Evolutionary conservation across 2,888 invertebrate species (phyloP), one percentile per base, ranked within the genome.

Genomic region (Choristoneura rosaceana): DNA sequence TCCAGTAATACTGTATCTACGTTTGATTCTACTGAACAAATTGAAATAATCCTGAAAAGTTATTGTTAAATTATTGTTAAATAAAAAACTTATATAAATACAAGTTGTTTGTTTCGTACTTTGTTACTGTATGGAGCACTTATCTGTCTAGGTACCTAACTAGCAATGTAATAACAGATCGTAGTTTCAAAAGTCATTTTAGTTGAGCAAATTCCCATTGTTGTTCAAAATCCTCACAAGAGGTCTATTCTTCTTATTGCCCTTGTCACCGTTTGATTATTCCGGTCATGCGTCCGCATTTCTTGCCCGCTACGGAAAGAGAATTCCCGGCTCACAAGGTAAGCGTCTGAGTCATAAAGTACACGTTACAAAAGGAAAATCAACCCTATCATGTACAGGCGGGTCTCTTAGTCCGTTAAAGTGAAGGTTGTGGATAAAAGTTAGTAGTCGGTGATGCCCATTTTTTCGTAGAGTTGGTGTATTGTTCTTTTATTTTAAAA

Each of bases 321-420:
- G 55, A 67, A 71, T 58, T 55, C 47, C 67, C 71, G 62, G 58
- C 58, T n/a, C 66, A 47, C 62, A 25, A 67, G 55, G 63, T 59
- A 66, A 60, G 43, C 41, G 50, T 33, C 65, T 25, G 55, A 45
- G 71, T 60, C 68, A 64, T 69, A 73, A 73, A 71, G 52, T 68
- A 58, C 62, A 67, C 68, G 66, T 17, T 58, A 71, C 67, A 66
- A 66, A 38, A 33, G 65, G 33, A 55, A 43, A 61, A 61, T 45
- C 7, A 58, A 41, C 62, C 68, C 68, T 59, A 59, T 63, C 71
- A 33, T 41, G 38, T n/a, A 15, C 59, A 58, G 33, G 17, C 55
- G 47, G 62, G 43, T 52, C 59, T 41, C 63, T 63, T 41, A 64
- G 64, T n/a, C 15, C 38, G 59, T 17, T 25, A n/a, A 2, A 47